Percentiles rank a stretch among this genome's conserved stretches.
Conservation (phyloP, 2,797 vertebrate species). For the Monodelphis domestica region DNA sequence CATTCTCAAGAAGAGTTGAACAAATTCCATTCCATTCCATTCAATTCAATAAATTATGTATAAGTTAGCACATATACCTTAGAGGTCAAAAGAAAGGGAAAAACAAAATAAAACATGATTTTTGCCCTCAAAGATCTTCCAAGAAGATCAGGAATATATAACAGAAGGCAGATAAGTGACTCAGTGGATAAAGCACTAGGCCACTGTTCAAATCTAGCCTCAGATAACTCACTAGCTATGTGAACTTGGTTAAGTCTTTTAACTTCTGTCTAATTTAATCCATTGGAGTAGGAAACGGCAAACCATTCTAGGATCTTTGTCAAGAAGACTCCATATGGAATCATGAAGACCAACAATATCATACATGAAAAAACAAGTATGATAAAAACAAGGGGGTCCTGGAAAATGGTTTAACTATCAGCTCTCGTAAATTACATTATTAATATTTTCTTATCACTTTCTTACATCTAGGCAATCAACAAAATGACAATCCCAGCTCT, state of each 20-base stretch:
- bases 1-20: slow-evolving; percentile 17
- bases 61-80: slow-evolving; percentile 34
- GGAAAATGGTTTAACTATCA: neutral
- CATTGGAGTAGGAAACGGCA: neutral
- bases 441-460: neutral
- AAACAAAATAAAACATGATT: neutral
- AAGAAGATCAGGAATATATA: neutral
- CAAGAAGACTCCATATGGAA: neutral
- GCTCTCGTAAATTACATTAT: neutral
- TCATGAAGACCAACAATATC: neutral
- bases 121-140: neutral
- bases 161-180: neutral
- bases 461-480: neutral
- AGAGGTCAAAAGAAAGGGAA: slow-evolving; percentile 25
- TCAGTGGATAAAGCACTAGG: neutral
- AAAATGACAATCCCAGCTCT: neutral
- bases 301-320: neutral
- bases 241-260: neutral
- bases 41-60: slow-evolving; percentile 24
- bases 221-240: neutral
- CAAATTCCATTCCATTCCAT: neutral
- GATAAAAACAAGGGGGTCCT: neutral
- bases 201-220: neutral
- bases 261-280: neutral
- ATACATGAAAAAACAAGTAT: neutral